A percentile compares a stretch with the other conserved stretches of the same genome.
Evolutionary conservation across 1,140 invertebrate genomes (phyloP).

Genomic region (Littorina saxatilis): DNA sequence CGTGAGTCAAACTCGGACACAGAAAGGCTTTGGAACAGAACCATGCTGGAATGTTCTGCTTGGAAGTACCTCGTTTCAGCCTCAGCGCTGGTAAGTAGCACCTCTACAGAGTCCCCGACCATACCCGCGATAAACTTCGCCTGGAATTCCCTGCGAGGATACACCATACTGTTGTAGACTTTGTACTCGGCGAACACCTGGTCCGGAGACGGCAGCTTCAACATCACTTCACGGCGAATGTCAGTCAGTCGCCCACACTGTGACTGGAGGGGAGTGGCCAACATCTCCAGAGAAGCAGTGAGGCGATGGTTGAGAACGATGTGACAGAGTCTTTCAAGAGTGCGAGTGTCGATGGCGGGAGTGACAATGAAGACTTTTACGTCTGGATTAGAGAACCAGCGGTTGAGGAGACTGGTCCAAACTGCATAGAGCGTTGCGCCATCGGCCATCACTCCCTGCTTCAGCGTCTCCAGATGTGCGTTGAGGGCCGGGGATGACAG

Average conservation of each 20-base stretch:
- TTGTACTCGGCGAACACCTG: constrained; percentile 68
- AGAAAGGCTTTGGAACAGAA: constrained; percentile 57
- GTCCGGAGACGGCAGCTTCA: constrained; percentile 51
- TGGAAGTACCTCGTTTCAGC: constrained; percentile 62
- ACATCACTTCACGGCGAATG: constrained; percentile 52
- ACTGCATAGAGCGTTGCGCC: constrained; percentile 54
- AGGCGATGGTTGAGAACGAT: constrained; percentile 57
- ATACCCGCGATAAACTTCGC: constrained; percentile 63
- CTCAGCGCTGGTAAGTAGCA: constrained; percentile 62
- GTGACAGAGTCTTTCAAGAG: constrained; percentile 58
- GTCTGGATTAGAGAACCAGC: constrained; percentile 56
- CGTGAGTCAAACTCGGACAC: constrained; percentile 54
- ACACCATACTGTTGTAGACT: constrained; percentile 59
- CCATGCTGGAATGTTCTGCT: constrained; percentile 48
- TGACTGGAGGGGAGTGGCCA: constrained; percentile 57
- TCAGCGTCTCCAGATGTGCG: constrained; percentile 42
- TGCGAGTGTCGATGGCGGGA: constrained; percentile 56
- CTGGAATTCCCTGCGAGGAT: constrained; percentile 56
- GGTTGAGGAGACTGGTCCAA: constrained; percentile 61
- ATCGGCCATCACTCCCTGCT: constrained; percentile 39
- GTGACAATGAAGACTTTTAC: constrained; percentile 62
- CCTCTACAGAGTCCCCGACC: constrained; percentile 49
- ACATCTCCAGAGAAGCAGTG: constrained; percentile 58
- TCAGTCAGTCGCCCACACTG: constrained; percentile 52
- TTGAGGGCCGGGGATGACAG: constrained; percentile 33